Conservation (phyloP, 2,113 vertebrate species). For the Coreoperca whiteheadi region DNA sequence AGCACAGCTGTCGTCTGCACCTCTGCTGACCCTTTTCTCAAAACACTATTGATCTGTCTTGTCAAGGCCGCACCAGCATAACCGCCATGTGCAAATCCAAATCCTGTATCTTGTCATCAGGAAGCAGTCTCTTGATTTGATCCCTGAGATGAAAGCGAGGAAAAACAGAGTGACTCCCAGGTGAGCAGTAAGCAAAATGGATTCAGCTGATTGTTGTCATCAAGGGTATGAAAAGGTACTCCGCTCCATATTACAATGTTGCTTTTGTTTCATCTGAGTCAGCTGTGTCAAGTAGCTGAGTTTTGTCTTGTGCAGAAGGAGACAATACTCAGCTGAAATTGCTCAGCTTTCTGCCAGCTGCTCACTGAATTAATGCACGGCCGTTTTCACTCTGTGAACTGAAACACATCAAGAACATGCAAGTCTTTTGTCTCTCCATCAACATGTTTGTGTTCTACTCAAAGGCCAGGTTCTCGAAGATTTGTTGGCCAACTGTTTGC, state of each 20-base stretch:
- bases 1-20: constrained; percentile 62
- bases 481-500: constrained; percentile 49
- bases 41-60: constrained; percentile 57
- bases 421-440: constrained; percentile 43
- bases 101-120: constrained; percentile 48
- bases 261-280: constrained; percentile 33
- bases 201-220: constrained; percentile 52
- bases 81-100: constrained; percentile 39
- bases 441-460: constrained; percentile 32
- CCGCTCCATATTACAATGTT: neutral
- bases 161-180: constrained; percentile 33
- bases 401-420: constrained; percentile 37
- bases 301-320: constrained; percentile 13
- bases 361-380: constrained; percentile 30
- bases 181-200: constrained; percentile 47
- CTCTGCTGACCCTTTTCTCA: constrained; percentile 54
- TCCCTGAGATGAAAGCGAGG: constrained; percentile 52
- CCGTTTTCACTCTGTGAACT: constrained; percentile 23
- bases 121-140: constrained; percentile 53
- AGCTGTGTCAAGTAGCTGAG: constrained; percentile 18
- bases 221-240: constrained; percentile 31
- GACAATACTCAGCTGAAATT: constrained; percentile 23
- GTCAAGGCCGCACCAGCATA: constrained; percentile 46
- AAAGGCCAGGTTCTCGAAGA: constrained; percentile 43
- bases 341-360: constrained; percentile 35